phyloP scores from a whole-genome alignment of 2,888 invertebrate species.

The Agrochola lychnidis region DNA sequence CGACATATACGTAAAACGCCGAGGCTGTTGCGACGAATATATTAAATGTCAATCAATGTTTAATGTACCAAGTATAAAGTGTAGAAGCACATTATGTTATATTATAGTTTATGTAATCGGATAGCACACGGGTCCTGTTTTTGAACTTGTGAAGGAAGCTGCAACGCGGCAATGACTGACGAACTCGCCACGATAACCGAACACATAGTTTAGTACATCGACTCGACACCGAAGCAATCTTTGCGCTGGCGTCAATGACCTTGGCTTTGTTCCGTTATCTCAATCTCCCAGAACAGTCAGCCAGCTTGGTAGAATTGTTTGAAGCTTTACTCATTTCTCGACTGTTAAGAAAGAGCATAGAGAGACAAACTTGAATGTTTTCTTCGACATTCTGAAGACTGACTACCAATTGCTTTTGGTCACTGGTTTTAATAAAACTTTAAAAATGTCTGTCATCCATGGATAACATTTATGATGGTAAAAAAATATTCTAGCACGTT shows the following conservation, averaged over 20 bases:
- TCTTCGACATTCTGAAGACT: neutral
- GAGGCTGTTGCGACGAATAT: constrained; percentile 82
- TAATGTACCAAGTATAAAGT: constrained; percentile 73
- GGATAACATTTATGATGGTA: neutral
- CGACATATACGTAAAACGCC: constrained; percentile 64
- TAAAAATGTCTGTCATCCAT: constrained; percentile 10
- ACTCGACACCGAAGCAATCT: neutral
- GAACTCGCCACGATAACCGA: constrained; percentile 22
- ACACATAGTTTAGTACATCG: constrained; percentile 25
- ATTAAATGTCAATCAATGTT: constrained; percentile 74
- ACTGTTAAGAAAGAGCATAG: constrained; percentile 40
- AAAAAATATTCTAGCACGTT: neutral
- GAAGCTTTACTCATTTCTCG: constrained; percentile 43
- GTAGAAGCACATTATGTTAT: constrained; percentile 72
- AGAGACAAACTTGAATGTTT: constrained; percentile 20
- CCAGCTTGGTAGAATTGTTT: neutral
- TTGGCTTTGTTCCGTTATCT: neutral
- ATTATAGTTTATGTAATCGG: constrained; percentile 73
- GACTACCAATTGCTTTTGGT: neutral
- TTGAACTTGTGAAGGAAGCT: constrained; percentile 63
- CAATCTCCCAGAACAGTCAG: neutral
- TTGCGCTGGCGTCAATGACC: neutral
- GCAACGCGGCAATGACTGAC: constrained; percentile 55
- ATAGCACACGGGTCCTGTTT: constrained; percentile 80
- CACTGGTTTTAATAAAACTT: constrained; percentile 3